phyloP scores from a whole-genome alignment of 2,113 vertebrate genomes.

The Scartelaos histophorus region DNA sequence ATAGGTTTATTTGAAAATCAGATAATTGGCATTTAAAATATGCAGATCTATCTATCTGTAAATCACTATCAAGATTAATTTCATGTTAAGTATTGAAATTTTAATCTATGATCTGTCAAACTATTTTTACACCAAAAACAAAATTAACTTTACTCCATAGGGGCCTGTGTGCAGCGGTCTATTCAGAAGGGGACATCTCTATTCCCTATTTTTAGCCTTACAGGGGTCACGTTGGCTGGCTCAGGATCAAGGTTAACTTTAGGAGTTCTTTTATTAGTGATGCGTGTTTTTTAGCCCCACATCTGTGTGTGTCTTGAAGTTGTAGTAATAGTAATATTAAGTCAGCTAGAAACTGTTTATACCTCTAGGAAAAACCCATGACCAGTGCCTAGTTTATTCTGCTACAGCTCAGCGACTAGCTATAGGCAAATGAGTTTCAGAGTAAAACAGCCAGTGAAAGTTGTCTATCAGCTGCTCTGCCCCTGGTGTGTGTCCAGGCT shows the following conservation, averaged over 20 bases:
- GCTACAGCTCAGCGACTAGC: slow-evolving; percentile 39
- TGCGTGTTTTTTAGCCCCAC: slow-evolving; percentile 6
- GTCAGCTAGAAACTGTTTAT: background rate
- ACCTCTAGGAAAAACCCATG: slow-evolving; percentile 14
- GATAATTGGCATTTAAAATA: background rate
- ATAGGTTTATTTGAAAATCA: background rate
- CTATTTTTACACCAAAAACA: background rate
- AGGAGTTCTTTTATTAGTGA: slow-evolving; percentile 62
- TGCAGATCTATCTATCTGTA: background rate
- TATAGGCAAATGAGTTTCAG: slow-evolving; percentile 52
- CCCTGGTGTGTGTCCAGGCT: slow-evolving; percentile 60
- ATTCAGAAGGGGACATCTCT: background rate
- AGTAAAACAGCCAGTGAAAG: slow-evolving; percentile 35
- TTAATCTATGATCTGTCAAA: too few species aligned
- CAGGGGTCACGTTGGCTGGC: slow-evolving; percentile 46
- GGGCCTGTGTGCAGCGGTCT: slow-evolving; percentile 5
- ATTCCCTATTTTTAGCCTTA: slow-evolving; percentile 56
- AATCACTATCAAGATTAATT: background rate
- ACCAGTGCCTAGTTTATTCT: slow-evolving; percentile 31
- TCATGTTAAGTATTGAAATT: too few species aligned
- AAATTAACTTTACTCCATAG: slow-evolving; percentile 8
- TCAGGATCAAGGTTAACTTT: slow-evolving; percentile 49
- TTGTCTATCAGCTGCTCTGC: slow-evolving; percentile 60
- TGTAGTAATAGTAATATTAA: slow-evolving; percentile 25
- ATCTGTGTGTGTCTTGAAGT: background rate